Evolutionary conservation across 2,113 vertebrate species (phyloP), one percentile per base, ranked within the genome.

Genomic region (Ailuropoda melanoleuca): DNA sequence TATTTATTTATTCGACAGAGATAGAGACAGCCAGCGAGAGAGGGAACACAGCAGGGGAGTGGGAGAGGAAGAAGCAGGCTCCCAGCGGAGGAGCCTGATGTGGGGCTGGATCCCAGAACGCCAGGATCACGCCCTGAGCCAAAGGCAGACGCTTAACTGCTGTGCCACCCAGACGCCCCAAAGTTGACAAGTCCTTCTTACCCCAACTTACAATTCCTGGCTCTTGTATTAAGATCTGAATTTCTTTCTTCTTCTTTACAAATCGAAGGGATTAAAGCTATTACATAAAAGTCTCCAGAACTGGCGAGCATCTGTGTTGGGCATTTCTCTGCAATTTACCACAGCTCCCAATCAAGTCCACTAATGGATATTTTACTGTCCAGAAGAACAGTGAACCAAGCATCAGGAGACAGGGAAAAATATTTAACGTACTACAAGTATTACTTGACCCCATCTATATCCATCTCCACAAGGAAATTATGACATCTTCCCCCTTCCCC

Each of bases 371-470:
- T 66, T 37, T 90, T 85, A 48, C 9, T 10, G 18, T 37, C 7
- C 37, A 62, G 46, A 70, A 37, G 10, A 21, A 84, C 12, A 6
- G 8, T 31, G 58, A 23, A 34, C 24, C 8, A 31, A 48, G 43
- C 37, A 3, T 34, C 37, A 31, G 6, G 24, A 1, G 1, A 46
- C 0, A 39, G 5, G 39, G 18, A 13, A 48, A 64, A 3, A 31
- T 43, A 37, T 13, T 82, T 21, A 21, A 29, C 8, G 23, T 43
- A 26, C 24, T 50, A 53, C 24, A 75, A 26, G 8, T 21, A 37
- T 37, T 8, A 18, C 62, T 48, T 74, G 56, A 34, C 23, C 13
- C 12, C 39, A 8, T 1, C 21, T 96, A 75, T 23, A 19, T 19
- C 56, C 14, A 1, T 8, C 48, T 34, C 39, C 31, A 75, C 4